A percentile compares a stretch with the other conserved stretches of the same genome.
Evolutionary conservation across 2,797 vertebrate species (phyloP).

Genomic region (Pteropus rufus): DNA sequence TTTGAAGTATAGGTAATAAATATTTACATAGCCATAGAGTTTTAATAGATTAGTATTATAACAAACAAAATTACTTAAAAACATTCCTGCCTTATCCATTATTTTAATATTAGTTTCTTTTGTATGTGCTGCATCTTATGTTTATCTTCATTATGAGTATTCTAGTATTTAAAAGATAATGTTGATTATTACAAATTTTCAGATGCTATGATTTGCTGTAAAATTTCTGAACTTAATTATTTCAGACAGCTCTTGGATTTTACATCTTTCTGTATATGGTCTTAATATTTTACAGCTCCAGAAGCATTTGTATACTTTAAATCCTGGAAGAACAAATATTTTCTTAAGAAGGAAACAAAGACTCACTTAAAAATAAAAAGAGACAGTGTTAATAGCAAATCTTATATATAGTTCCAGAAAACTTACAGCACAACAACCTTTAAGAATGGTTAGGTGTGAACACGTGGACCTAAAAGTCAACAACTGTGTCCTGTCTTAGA

Average conservation of each 20-base stretch:
- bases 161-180: background rate
- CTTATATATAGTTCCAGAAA: background rate
- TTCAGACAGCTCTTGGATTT: background rate
- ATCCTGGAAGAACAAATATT: background rate
- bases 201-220: background rate
- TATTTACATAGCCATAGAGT: background rate
- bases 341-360: background rate
- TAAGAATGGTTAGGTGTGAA: background rate
- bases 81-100: background rate
- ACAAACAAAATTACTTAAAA: background rate
- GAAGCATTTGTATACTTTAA: background rate
- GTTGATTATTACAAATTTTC: background rate
- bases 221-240: background rate
- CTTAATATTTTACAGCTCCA: background rate
- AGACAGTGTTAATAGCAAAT: background rate
- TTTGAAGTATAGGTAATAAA: background rate
- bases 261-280: background rate
- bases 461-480: background rate
- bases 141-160: background rate
- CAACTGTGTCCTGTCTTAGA: background rate
- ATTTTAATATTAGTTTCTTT: background rate
- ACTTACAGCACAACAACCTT: background rate
- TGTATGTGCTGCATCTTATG: background rate
- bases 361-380: background rate
- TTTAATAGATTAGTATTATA: background rate